phyloP scores from a whole-genome alignment of 2,888 invertebrate species.

The Hirtodrosophila confusa region DNA sequence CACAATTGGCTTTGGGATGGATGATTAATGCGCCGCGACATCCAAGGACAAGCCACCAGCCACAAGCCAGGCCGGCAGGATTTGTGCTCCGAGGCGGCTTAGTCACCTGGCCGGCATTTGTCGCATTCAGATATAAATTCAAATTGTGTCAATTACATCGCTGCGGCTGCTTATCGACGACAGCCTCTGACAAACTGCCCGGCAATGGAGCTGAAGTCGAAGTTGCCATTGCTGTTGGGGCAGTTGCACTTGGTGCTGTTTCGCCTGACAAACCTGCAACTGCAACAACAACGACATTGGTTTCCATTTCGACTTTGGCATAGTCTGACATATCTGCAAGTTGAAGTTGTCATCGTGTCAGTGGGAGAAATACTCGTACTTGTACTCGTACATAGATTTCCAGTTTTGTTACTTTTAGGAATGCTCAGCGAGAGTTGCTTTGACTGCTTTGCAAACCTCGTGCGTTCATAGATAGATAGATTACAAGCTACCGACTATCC shows the following conservation, averaged over 20 bases:
- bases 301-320: constrained; percentile 55
- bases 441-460: constrained; percentile 3
- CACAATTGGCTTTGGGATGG: constrained; percentile 33
- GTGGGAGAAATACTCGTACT: constrained; percentile 36
- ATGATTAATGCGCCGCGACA: constrained; percentile 77
- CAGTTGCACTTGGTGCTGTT: constrained; percentile 39
- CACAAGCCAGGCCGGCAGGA: constrained; percentile 44
- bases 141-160: constrained; percentile 79
- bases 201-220: constrained; percentile 11
- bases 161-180: constrained; percentile 71
- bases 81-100: constrained; percentile 47
- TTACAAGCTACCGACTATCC: neutral
- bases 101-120: constrained; percentile 64
- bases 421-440: constrained; percentile 32
- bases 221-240: constrained; percentile 19
- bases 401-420: constrained; percentile 22
- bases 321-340: constrained; percentile 70
- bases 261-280: constrained; percentile 63
- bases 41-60: constrained; percentile 58
- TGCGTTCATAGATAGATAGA: neutral
- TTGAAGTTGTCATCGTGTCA: constrained; percentile 67
- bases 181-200: constrained; percentile 67
- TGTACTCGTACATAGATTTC: constrained; percentile 23
- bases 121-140: constrained; percentile 69
- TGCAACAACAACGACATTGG: constrained; percentile 24